These are phyloP conservation scores for Upupa epops DNA, from an alignment of 2,113 vertebrate genomes.

Conservation along the genomic window DNA sequence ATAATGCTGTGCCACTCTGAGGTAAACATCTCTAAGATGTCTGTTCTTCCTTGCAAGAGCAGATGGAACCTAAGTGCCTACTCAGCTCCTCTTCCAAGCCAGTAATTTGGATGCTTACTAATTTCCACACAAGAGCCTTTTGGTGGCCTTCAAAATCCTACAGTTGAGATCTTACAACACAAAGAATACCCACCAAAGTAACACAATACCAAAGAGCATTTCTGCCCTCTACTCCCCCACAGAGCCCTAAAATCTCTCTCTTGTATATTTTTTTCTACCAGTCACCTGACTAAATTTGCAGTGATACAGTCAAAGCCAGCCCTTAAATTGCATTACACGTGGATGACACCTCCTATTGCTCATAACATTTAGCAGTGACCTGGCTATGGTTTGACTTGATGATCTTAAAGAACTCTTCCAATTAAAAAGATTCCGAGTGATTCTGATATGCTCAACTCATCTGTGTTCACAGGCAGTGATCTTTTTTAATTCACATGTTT, in stretches of 20 bases:
- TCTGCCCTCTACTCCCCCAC: background rate
- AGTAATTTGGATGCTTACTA: background rate
- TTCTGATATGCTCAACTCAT: background rate
- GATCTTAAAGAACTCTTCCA: too few relatives aligned
- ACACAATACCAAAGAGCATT: background rate
- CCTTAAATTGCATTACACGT: background rate
- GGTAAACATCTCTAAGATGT: background rate
- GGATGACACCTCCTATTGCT: background rate
- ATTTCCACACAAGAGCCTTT: background rate
- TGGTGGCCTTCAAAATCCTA: background rate
- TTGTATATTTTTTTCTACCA: background rate
- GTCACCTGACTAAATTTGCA: background rate
- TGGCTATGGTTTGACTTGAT: too few relatives aligned
- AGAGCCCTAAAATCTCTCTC: background rate
- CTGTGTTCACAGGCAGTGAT: background rate
- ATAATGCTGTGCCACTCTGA: background rate
- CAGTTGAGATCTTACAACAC: background rate
- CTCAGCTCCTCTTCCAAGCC: background rate
- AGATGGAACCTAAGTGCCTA: background rate
- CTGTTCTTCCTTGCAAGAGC: background rate
- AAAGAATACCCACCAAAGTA: background rate
- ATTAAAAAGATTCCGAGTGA: too few relatives aligned
- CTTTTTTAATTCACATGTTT: accelerated
- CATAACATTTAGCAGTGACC: too few relatives aligned
- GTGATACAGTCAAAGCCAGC: background rate